Conservation (phyloP, 2,888 invertebrate species). For the Gnatocerus cornutus region DNA sequence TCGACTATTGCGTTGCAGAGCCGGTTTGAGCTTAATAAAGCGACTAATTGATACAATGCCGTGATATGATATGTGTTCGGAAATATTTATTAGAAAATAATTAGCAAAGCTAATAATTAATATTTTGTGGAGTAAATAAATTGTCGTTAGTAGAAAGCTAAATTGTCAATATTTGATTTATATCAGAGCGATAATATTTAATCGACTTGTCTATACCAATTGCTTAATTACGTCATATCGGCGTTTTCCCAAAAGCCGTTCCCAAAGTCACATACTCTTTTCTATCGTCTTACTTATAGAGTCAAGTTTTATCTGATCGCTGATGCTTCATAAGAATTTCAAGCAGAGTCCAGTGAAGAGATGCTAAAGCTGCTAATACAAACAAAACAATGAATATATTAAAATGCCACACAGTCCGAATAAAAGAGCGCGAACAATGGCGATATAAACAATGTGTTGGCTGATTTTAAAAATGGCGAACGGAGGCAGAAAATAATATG, state of each 20-base stretch:
- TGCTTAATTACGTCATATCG: constrained; percentile 23
- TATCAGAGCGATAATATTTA: constrained; percentile 19
- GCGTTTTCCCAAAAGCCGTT: constrained; percentile 14
- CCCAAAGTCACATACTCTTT: constrained; percentile 3
- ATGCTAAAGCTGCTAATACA: constrained; percentile 59
- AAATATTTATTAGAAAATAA: constrained; percentile 60
- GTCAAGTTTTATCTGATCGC: constrained; percentile 25
- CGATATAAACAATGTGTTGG: constrained; percentile 70
- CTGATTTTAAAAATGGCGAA: constrained; percentile 65
- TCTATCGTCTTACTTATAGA: constrained; percentile 8
- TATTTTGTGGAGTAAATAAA: constrained; percentile 56
- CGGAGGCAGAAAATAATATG: constrained; percentile 69
- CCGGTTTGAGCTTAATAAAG: constrained; percentile 49
- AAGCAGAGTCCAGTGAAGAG: constrained; percentile 35
- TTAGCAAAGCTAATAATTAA: constrained; percentile 54
- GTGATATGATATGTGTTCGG: constrained; percentile 54
- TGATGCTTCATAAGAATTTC: constrained; percentile 33
- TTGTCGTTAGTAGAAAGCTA: constrained; percentile 53
- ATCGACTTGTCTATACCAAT: constrained; percentile 23
- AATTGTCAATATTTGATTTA: constrained; percentile 47
- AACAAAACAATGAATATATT: constrained; percentile 69
- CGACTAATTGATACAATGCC: constrained; percentile 57
- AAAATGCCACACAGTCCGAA: constrained; percentile 70
- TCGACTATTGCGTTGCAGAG: constrained; percentile 50
- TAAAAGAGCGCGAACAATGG: constrained; percentile 71